Conservation (phyloP, 2,113 vertebrate species). For the Eolophus roseicapilla region DNA sequence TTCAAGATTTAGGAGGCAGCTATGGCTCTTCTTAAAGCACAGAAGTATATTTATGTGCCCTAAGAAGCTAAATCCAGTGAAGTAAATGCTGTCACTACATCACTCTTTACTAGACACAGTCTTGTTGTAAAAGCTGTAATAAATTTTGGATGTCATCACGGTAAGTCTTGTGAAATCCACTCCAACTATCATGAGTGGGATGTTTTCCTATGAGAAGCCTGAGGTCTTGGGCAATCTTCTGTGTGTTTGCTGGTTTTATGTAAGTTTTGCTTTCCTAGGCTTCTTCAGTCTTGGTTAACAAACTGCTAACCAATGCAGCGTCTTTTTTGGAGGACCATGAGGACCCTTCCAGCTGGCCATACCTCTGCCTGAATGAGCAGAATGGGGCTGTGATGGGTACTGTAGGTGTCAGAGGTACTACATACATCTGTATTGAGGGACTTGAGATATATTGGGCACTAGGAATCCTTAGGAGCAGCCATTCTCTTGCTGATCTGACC, state of each 20-base stretch:
- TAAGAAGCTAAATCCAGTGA: slow-evolving; percentile 34
- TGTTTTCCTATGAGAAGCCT: not conserved
- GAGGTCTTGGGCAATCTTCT: not conserved
- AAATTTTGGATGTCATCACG: slow-evolving; percentile 57
- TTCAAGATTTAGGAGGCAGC: slow-evolving; percentile 44
- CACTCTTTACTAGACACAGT: slow-evolving; percentile 33
- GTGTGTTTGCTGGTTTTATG: not conserved
- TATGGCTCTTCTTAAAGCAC: not conserved
- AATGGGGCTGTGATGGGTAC: not conserved
- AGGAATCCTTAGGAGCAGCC: not conserved
- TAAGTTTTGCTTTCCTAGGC: not conserved
- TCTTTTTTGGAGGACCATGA: not conserved
- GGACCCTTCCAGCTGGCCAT: not conserved
- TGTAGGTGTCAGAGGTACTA: not conserved
- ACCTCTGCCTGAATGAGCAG: not conserved
- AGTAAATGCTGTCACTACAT: slow-evolving; percentile 54
- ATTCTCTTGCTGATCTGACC: not conserved
- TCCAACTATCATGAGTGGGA: slow-evolving; percentile 8
- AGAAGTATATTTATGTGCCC: slow-evolving; percentile 48
- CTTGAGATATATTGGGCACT: fast-evolving
- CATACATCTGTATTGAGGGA: not conserved
- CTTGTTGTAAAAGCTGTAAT: slow-evolving; percentile 47
- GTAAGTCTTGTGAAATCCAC: slow-evolving; percentile 36
- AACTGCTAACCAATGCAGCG: not conserved
- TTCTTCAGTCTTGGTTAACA: not conserved